Base-by-base conservation (phyloP, 1,140 invertebrate species). In the Drosophila tani region DNA sequence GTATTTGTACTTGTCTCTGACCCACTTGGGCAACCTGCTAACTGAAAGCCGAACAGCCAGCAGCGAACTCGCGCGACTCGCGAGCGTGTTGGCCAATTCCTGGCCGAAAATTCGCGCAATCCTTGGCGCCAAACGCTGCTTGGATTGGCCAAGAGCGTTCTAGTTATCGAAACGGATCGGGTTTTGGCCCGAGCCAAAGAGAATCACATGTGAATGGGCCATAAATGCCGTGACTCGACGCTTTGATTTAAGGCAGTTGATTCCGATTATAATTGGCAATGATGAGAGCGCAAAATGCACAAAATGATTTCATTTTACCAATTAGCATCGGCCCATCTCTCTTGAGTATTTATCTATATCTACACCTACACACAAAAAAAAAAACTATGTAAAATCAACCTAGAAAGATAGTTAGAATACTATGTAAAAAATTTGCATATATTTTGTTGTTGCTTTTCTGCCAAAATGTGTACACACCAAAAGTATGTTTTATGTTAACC, bases 301-400 rank as follows among this genome's bases (percentile, higher is more conserved):
- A 35, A 19, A 60, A 21, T 70, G 60, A 57, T 50, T 69, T 35
- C 46, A 51, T 59, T 21, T 59, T 43, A 45, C 65, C 70, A 85
- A 86, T 86, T 85, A 85, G 79, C 75, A 38, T 32, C 35, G 58
- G 38, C 24, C 11, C 58, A 51, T 38, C 49, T 49, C 21, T 7
- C 24, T 40, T 2, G 8, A 45, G 14, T 29, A 43, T 29, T 21
- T 32, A 56, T 21, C n/a, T 19, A 53, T 19, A 53, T 5, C 15
- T 17, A n/a, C 17, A 24, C 11, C 12, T 53, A 7, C n/a, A n/a
- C n/a, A n/a, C n/a, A n/a, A n/a, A n/a, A n/a, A n/a, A n/a, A n/a
- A n/a, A n/a, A n/a, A n/a, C n/a, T n/a, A n/a, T n/a, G n/a, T n/a
- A n/a, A n/a, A n/a, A n/a, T n/a, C n/a, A n/a, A n/a, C n/a, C n/a